Conservation (phyloP, 2,888 invertebrate species). For the Petrolisthes manimaculis region DNA sequence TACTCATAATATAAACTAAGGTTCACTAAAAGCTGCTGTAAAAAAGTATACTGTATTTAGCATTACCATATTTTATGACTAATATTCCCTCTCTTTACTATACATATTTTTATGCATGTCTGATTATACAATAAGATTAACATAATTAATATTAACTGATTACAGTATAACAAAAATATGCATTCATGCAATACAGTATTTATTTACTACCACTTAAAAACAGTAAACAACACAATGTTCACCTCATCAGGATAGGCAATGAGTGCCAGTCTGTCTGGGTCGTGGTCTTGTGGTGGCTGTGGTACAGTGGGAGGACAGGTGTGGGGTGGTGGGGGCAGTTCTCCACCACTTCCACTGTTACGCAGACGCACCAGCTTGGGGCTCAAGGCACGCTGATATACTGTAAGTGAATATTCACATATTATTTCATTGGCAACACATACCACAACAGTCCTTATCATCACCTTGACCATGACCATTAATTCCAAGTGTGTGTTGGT, state of each 20-base stretch:
- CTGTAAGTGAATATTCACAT: slow-evolving; percentile 23
- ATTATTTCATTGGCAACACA: background rate
- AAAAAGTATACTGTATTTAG: too few species aligned
- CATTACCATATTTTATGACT: too few species aligned
- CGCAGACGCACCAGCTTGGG: slow-evolving; percentile 53
- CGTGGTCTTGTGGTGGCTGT: slow-evolving; percentile 48
- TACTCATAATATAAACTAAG: too few species aligned
- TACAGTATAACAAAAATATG: too few species aligned
- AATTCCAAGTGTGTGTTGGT: background rate
- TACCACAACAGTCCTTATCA: background rate
- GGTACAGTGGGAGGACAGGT: slow-evolving; percentile 38
- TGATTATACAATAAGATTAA: too few species aligned
- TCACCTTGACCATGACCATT: too few species aligned
- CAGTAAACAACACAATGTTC: background rate
- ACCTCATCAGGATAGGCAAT: slow-evolving; percentile 66
- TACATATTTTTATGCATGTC: too few species aligned
- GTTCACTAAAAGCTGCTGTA: too few species aligned
- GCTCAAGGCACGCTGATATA: slow-evolving; percentile 56
- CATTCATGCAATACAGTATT: too few species aligned
- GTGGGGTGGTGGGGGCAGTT: slow-evolving; percentile 42
- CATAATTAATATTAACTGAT: too few species aligned
- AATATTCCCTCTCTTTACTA: too few species aligned
- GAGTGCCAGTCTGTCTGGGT: slow-evolving; percentile 65
- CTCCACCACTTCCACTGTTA: slow-evolving; percentile 55
- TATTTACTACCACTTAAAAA: too few species aligned